phyloP scores from a whole-genome alignment of 2,113 vertebrate species.

The Phaethornis superciliosus region DNA sequence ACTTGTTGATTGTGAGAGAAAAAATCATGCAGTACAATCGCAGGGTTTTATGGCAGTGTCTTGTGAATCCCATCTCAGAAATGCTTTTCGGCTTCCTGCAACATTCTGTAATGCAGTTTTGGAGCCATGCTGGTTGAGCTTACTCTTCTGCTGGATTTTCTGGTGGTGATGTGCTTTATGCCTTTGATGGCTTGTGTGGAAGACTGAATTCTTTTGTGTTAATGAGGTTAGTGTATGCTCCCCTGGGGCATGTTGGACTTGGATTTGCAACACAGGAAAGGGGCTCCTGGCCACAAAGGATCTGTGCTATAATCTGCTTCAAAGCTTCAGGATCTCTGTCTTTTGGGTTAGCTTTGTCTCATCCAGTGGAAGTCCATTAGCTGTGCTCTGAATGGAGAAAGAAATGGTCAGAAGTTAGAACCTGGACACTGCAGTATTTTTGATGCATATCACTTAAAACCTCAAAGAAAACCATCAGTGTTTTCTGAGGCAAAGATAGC shows the following conservation, averaged over 20 bases:
- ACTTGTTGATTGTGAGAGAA: neutral
- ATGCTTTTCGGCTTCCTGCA: neutral
- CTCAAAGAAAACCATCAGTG: neutral
- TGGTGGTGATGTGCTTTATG: neutral
- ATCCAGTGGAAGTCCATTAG: neutral
- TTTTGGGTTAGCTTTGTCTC: slow-evolving; percentile 4
- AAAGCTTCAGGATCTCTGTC: slow-evolving; percentile 6
- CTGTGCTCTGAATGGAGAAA: neutral
- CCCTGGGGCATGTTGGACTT: neutral
- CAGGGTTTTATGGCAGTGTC: neutral
- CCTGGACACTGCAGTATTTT: neutral
- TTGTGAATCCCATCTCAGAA: slow-evolving; percentile 17
- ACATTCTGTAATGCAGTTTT: neutral
- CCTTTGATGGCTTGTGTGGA: neutral
- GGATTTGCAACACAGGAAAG: neutral
- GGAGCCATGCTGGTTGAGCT: neutral
- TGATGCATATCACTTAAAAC: neutral
- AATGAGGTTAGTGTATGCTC: neutral
- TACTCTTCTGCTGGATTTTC: neutral
- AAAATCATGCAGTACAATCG: neutral
- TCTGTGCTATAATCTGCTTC: slow-evolving; percentile 4
- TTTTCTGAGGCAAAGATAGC: neutral
- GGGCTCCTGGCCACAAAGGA: neutral
- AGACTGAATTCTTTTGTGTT: neutral
- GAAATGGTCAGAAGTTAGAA: neutral